Percentiles rank a stretch among this genome's conserved stretches.
Conservation (phyloP, 1,140 invertebrate species). For the Maniola jurtina region DNA sequence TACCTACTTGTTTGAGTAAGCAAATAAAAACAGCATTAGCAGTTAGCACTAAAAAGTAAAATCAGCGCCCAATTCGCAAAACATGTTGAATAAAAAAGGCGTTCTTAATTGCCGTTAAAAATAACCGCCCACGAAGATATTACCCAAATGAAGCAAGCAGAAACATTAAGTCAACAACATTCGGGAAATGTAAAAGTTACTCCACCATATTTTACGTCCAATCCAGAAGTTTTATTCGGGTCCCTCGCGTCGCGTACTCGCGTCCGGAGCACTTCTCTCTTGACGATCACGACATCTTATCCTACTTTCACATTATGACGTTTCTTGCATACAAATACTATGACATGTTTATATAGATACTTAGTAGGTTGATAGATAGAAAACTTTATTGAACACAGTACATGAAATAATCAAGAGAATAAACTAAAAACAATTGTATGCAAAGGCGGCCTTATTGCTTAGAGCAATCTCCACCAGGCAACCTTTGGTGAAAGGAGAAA, state of each 20-base stretch:
- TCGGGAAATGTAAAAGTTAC: constrained; percentile 19
- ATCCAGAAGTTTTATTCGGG: constrained; percentile 19
- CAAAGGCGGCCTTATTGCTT: no score
- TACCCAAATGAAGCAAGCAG: constrained; percentile 16
- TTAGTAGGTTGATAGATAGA: no score
- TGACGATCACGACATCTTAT: background rate
- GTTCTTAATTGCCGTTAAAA: constrained; percentile 14
- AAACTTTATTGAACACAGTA: no score
- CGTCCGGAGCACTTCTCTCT: constrained; percentile 4
- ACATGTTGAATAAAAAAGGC: constrained; percentile 9
- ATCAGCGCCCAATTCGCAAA: background rate
- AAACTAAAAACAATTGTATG: no score
- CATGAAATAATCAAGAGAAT: no score
- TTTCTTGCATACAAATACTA: background rate
- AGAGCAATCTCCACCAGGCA: no score
- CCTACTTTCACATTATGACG: background rate
- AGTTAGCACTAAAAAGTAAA: background rate
- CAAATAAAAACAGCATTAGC: no score
- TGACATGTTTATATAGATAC: background rate
- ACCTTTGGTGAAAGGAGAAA: no score
- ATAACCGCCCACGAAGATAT: constrained; percentile 13
- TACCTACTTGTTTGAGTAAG: no score
- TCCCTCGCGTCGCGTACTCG: constrained; percentile 11
- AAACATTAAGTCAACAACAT: constrained; percentile 20
- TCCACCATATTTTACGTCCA: constrained; percentile 18